Evolutionary conservation across 2,113 vertebrate species (phyloP), one percentile per base, ranked within the genome.

Genomic region (Lophochroa leadbeateri): DNA sequence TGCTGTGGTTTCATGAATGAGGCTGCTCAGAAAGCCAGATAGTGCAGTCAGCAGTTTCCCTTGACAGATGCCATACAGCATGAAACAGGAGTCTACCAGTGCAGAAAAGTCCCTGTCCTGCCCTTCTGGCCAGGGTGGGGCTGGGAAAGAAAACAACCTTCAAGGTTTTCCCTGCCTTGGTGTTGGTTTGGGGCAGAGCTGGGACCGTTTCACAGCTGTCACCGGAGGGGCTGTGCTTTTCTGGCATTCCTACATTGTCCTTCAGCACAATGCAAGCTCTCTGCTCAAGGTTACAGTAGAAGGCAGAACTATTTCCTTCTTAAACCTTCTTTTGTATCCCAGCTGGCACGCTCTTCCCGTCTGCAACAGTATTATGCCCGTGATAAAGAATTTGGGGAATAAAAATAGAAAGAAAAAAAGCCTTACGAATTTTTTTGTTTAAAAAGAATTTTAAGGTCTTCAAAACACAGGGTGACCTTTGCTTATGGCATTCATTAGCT

Each of bases 31-130:
- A 92, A 92, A 72, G 47, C 53, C 61, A 31, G 72, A 80, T 71
- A 88, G 65, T 5, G 49, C 68, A 75, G 87, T 79, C 96, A 96
- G 91, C 95, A 82, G 35, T 93, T 96, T 94, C 79, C 47, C 68
- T 71, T 47, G 61, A 96, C 67, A 88, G 68, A 75, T 90, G 72
- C 84, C 85, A 46, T 72, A 46, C 5, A 77, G 44, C 70, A 84
- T 6, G n/a, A 52, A 93, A 87, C 74, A 28, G 35, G 71, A 84
- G 50, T 15, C 55, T 58, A 29, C 52, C 7, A 3, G 68, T 70
- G 69, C 83, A 78, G 72, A 86, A 81, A 13, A 82, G 41, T 16
- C 82, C 64, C 72, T 47, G 19, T 33, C 46, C 39, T 81, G 79
- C 64, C 33, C 76, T 81, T 83, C 67, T 75, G 31, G 39, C 41